These are phyloP conservation scores for Trichonephila clavipes DNA, from an alignment of 1,140 invertebrate genomes.

Conservation along the genomic window DNA sequence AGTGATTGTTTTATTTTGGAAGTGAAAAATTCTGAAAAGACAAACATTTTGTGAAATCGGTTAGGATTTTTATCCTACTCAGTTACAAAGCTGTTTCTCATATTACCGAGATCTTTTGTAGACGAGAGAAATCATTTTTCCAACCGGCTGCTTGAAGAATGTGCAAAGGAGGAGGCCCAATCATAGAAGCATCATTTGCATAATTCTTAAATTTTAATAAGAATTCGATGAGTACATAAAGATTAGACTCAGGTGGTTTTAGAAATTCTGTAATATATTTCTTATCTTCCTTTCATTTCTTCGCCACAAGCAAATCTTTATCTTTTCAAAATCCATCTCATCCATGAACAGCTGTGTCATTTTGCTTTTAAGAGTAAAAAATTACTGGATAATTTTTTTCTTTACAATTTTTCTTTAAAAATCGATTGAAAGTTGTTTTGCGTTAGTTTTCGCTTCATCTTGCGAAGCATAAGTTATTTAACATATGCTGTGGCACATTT, in stretches of 20 bases:
- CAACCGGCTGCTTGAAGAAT: slow-evolving; percentile 15
- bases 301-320: background rate
- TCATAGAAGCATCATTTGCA: slow-evolving; percentile 56
- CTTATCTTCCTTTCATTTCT: background rate
- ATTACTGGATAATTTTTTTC: background rate
- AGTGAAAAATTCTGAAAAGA: too few relatives aligned
- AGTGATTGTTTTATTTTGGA: too few relatives aligned
- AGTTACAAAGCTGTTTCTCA: too few relatives aligned
- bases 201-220: slow-evolving; percentile 50
- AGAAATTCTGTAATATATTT: slow-evolving; percentile 11
- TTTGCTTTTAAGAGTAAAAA: slow-evolving; percentile 15
- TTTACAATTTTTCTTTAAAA: background rate
- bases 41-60: too few relatives aligned
- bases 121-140: background rate
- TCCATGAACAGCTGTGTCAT: slow-evolving; percentile 42
- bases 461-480: background rate
- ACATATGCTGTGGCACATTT: background rate
- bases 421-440: background rate
- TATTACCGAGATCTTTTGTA: background rate
- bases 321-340: background rate
- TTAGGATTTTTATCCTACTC: too few relatives aligned
- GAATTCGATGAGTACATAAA: background rate
- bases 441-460: background rate
- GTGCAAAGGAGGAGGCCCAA: slow-evolving; percentile 48
- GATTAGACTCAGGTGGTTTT: background rate